Base-by-base conservation (phyloP, 1,140 invertebrate genomes). In the Lysiphlebus fabarum region DNA sequence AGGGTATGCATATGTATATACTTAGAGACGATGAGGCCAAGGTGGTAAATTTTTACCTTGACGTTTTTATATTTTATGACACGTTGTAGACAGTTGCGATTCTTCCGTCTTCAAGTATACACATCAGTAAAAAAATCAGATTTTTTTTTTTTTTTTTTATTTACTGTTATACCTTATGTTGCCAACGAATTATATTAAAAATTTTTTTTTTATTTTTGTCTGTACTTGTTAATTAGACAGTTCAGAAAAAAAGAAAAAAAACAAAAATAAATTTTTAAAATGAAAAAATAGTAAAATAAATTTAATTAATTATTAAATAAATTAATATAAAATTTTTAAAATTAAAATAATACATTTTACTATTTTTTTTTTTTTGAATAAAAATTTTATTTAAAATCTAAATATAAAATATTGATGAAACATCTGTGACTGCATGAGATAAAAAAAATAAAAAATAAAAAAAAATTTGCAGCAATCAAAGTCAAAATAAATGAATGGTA, bases 1-100 rank as follows among this genome's bases (percentile, higher is more conserved):
- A 45, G 44, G 62, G 59, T 38, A 40, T 51, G 48, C 55, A 64
- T 56, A 58, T n/a, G n/a, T n/a, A n/a, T 63, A 56, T 49, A 54
- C 61, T 56, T 50, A 60, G 58, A 51, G 53, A 54, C 62, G 40
- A 51, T 58, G 58, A 64, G 62, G 62, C 62, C 62, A 64, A 64
- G 62, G 62, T 42, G 55, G 50, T 64, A 64, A 61, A 64, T 64
- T 58, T 36, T 58, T 56, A 57, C 47, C 55, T 50, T 58, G 62
- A 56, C 55, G 59, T 45, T 58, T 64, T 64, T 64, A 64, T 59
- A 61, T 48, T 61, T 64, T 64, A 51, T 58, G 56, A 62, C 54
- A 62, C 50, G 41, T 26, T 56, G 41, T 42, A 41, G 34, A 56
- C 7, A 12, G 43, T 47, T 42, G 14, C 33, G 42, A 11, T 17